These are phyloP conservation scores for Strigamia transsilvanica DNA, from an alignment of 2,888 invertebrate genomes.

Conservation along the genomic window DNA sequence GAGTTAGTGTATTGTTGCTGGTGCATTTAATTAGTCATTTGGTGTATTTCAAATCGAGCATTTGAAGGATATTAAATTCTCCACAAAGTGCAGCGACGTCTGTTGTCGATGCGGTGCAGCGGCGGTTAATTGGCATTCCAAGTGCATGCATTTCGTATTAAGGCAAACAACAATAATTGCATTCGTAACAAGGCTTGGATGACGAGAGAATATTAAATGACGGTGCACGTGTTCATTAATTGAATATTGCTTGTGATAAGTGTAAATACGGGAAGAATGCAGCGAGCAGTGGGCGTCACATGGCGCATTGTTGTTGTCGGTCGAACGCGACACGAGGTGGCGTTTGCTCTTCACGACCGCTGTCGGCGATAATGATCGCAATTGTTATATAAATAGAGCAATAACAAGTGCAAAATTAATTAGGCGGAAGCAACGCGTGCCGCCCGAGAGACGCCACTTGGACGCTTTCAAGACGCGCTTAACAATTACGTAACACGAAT, in stretches of 20 bases:
- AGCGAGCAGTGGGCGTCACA: constrained; percentile 7
- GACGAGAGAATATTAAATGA: constrained; percentile 51
- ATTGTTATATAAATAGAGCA: constrained; percentile 51
- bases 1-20: neutral
- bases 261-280: constrained; percentile 29
- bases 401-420: constrained; percentile 52
- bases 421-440: constrained; percentile 28
- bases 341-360: constrained; percentile 46
- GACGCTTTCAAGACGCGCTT: constrained; percentile 50
- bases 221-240: constrained; percentile 51
- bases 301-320: constrained; percentile 44
- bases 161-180: constrained; percentile 52
- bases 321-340: constrained; percentile 31
- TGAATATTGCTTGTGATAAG: constrained; percentile 52
- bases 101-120: constrained; percentile 15
- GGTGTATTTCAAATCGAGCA: constrained; percentile 20
- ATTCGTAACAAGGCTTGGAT: constrained; percentile 32
- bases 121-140: constrained; percentile 14
- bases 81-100: constrained; percentile 10
- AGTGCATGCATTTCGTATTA: constrained; percentile 20
- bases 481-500: constrained; percentile 48
- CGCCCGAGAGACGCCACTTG: constrained; percentile 1
- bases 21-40: constrained; percentile 20
- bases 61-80: constrained; percentile 20
- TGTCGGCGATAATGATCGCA: constrained; percentile 51